A percentile compares a stretch with the other conserved stretches of the same genome.
Conservation (phyloP, 2,113 vertebrate species). For the Bothrops jararaca region DNA sequence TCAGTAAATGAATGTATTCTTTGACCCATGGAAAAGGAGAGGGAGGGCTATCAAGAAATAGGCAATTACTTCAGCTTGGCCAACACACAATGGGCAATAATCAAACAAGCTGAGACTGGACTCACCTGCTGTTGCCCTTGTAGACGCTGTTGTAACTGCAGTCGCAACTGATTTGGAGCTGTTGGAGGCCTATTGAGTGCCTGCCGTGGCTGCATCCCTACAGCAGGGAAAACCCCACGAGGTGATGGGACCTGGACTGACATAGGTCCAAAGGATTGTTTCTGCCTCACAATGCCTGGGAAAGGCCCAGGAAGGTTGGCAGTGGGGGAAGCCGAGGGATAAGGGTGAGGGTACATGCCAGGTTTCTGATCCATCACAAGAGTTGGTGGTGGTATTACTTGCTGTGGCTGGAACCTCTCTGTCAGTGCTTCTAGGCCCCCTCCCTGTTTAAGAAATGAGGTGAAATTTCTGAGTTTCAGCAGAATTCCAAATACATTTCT, state of each 20-base stretch:
- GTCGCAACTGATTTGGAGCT: slow-evolving; percentile 78
- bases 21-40: not conserved
- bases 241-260: slow-evolving; percentile 70
- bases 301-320: slow-evolving; percentile 70
- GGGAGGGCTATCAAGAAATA: not conserved
- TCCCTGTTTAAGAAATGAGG: slow-evolving; percentile 68
- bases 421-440: slow-evolving; percentile 81
- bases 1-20: not conserved
- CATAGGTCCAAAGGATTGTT: slow-evolving; percentile 73
- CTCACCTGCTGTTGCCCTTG: slow-evolving; percentile 90
- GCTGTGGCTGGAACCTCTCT: slow-evolving; percentile 77
- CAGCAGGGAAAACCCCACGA: slow-evolving; percentile 76
- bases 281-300: slow-evolving; percentile 79
- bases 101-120: not conserved
- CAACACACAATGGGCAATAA: not conserved
- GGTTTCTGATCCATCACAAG: slow-evolving; percentile 82
- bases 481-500: not conserved
- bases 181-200: slow-evolving; percentile 74
- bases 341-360: slow-evolving; percentile 79
- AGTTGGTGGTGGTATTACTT: slow-evolving; percentile 66
- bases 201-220: slow-evolving; percentile 76
- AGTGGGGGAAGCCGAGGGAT: slow-evolving; percentile 75
- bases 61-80: not conserved
- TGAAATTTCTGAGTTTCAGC: not conserved
- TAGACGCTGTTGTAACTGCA: slow-evolving; percentile 89